Evolutionary conservation across 2,888 invertebrate genomes (phyloP), one percentile per base, ranked within the genome.

Genomic region (Heliconius charithonia): DNA sequence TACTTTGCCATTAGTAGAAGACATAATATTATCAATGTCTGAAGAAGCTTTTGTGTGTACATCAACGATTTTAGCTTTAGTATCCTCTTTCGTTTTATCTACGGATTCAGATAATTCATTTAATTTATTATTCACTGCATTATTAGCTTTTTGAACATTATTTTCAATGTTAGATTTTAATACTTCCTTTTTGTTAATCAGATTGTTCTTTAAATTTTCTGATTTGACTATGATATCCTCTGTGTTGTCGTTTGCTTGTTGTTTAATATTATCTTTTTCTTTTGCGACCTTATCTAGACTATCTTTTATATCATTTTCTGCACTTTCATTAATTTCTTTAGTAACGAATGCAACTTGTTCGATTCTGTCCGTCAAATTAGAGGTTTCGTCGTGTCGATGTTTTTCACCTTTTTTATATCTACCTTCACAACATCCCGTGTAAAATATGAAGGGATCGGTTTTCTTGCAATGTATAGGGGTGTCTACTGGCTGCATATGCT

Each of bases 401-500:
- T 93, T 93, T 79, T 90, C 88, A 51, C 91, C 91, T 71, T 89
- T 87, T 25, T 87, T 88, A 82, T 84, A 91, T 83, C 86, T 91
- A 2, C 91, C 90, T 83, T 93, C 91, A 79, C 94, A 93, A 82
- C 93, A 94, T 69, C 91, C 91, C 1, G 89, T 89, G 77, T 91
- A 90, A 77, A 91, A 92, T 79, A 89, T 87, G 88, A 94, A 94
- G 4, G 94, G 94, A 82, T 94, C 94, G 9, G 84, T 83, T 51
- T 85, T 88, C 63, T 90, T 89, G 59, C 85, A 85, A 66, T 85
- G 86, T 45, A 90, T 37, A 4, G 94, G 94, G 2, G 94, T 94
- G 2, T 93, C 93, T 3, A 94, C 93, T 0, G 94, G 94, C 84
- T 94, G 94, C 93, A 93, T 94, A 66, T 91, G 87, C 45, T 92